Evolutionary conservation across 2,797 vertebrate species (phyloP).

Genomic region (Lagodon rhomboides): DNA sequence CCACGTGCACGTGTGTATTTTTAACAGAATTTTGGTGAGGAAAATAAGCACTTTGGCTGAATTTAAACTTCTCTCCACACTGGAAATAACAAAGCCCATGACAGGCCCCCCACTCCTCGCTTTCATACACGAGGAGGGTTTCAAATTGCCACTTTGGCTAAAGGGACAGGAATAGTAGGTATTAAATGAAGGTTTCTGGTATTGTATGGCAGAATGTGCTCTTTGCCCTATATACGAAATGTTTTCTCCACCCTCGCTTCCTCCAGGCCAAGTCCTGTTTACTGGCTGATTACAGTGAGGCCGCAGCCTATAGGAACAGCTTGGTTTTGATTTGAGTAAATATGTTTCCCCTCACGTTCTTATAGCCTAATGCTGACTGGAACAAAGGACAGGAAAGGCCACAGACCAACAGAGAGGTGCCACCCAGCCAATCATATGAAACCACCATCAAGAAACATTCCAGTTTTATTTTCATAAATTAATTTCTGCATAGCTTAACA

Average conservation of each 20-base stretch:
- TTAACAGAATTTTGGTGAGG: neutral
- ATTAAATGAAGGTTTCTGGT: slow-evolving; percentile 84
- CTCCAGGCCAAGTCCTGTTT: slow-evolving; percentile 44
- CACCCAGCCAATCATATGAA: neutral
- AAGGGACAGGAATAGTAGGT: slow-evolving; percentile 83
- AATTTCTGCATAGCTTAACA: neutral
- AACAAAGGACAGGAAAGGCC: slow-evolving; percentile 23
- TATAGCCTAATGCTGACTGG: slow-evolving; percentile 22
- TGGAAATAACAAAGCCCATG: slow-evolving; percentile 71
- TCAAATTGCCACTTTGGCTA: slow-evolving; percentile 82
- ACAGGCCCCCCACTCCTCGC: slow-evolving; percentile 56
- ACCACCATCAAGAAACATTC: neutral
- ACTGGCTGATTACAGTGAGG: slow-evolving; percentile 35
- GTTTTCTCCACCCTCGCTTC: slow-evolving; percentile 70
- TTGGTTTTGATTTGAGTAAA: neutral
- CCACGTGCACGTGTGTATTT: slow-evolving; percentile 10
- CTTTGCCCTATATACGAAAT: slow-evolving; percentile 78
- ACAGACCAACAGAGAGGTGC: neutral
- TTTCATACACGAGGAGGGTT: slow-evolving; percentile 70
- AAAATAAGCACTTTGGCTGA: slow-evolving; percentile 35
- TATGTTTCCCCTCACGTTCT: neutral
- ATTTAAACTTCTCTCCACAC: slow-evolving; percentile 61
- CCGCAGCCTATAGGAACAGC: slow-evolving; percentile 33
- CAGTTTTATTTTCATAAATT: neutral
- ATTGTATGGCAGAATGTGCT: slow-evolving; percentile 82